Base-by-base conservation (phyloP, 2,797 vertebrate genomes). In the Strix occidentalis region DNA sequence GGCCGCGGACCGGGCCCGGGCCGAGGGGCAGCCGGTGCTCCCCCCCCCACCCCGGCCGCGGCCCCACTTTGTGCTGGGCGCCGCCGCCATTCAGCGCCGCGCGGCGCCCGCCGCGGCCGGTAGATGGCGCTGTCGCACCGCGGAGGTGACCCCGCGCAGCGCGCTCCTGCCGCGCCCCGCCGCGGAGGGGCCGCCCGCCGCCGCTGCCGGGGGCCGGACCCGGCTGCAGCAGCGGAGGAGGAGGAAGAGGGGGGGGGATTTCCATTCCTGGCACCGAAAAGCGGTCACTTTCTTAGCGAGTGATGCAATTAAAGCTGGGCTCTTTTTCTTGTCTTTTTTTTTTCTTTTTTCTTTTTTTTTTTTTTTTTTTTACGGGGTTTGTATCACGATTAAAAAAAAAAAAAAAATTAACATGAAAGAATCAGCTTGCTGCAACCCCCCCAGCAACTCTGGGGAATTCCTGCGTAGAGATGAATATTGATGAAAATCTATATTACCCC, bases 101-200 rank as follows among this genome's bases (percentile, higher is more conserved):
- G 58, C 48, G 7, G 41, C 26, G 25, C 57, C 54, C 17, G 26
- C n/a, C 80, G 25, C 3, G 16, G 60, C n/a, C 98, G 97, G 97
- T 95, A 98, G 98, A 97, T 98, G 98, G 98, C 97, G 89, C 95
- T 97, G 95, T 85, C 90, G 96, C 89, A 98, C 98, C 97, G 84
- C 75, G 78, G 51, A 98, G 97, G 66, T 91, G 50, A 41, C 46
- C 20, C 15, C 48, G 29, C 35, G 43, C 72, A 26, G 46, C 64
- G 51, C 24, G 87, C 91, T 87, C 94, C 87, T 9, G 70, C 72
- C 74, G 89, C 85, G 89, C 76, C 66, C 48, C 7, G 58, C 45
- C 57, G 84, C 75, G 54, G 43, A 37, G 66, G 33, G 56, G 13
- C 51, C 25, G 26, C 50, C 50, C 31, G 53, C 18, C 15, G 31